Evolutionary conservation across 2,797 vertebrate genomes (phyloP).

Genomic region (Okamejei kenojei): DNA sequence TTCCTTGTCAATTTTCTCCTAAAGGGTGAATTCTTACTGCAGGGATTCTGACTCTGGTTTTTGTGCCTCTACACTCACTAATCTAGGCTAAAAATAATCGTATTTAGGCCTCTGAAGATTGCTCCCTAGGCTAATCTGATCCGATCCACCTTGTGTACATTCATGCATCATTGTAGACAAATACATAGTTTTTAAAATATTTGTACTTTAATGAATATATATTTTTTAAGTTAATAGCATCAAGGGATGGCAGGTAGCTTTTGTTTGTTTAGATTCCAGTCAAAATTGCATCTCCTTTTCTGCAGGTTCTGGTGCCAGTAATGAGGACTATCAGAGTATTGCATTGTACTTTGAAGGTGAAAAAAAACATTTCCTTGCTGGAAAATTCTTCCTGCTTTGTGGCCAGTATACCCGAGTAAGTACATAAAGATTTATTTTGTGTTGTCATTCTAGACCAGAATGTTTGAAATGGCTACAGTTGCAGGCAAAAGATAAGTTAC

Average conservation of each 20-base stretch:
- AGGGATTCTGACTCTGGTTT: neutral
- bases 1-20: neutral
- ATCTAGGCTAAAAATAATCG: neutral
- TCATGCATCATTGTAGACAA: neutral
- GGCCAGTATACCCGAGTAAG: constrained; percentile 84
- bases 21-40: neutral
- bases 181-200: neutral
- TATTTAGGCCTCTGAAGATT: neutral
- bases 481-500: neutral
- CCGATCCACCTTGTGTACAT: too few relatives aligned
- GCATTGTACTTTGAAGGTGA: constrained; percentile 93
- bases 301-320: constrained; percentile 75
- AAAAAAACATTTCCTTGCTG: constrained; percentile 88
- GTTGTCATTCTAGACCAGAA: neutral
- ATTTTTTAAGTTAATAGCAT: neutral
- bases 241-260: neutral
- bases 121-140: neutral
- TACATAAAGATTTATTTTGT: constrained; percentile 39
- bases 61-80: neutral
- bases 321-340: constrained; percentile 93
- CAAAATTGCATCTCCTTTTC: constrained; percentile 38
- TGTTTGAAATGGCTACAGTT: neutral
- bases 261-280: neutral
- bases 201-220: neutral
- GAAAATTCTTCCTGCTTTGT: constrained; percentile 89